Conservation (phyloP, 92 coral and sea anemone genomes). For the Isaurus tuberculatus region DNA sequence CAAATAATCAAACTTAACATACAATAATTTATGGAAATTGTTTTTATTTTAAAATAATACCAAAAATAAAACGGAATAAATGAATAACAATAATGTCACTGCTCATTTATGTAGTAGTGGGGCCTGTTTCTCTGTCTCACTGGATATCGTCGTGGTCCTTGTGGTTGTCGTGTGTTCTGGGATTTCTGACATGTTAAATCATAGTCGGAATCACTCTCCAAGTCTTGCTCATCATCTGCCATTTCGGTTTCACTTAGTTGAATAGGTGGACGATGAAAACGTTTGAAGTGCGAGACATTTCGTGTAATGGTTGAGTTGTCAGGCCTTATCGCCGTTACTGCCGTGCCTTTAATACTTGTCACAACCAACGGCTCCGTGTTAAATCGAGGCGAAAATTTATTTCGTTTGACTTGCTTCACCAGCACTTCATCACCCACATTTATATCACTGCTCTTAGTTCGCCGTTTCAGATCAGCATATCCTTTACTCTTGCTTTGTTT, state of each 20-base stretch:
- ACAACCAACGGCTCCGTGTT: constrained; percentile 21
- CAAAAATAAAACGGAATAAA: background rate
- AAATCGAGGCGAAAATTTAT: constrained; percentile 11
- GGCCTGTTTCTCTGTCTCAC: too few relatives aligned
- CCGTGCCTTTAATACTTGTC: too few relatives aligned
- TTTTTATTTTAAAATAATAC: background rate
- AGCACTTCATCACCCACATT: constrained; percentile 16
- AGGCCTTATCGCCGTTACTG: background rate
- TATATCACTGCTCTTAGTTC: constrained; percentile 10
- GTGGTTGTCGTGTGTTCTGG: too few relatives aligned
- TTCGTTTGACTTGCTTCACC: background rate
- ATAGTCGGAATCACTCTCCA: too few relatives aligned
- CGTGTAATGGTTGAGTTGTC: constrained; percentile 6
- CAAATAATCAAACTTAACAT: background rate
- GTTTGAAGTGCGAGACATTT: too few relatives aligned
- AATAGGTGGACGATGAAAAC: too few relatives aligned
- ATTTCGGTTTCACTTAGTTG: constrained; percentile 24
- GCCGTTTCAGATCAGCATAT: constrained; percentile 14
- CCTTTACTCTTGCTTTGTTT: constrained; percentile 9
- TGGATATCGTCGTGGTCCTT: background rate
- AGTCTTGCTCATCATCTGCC: constrained; percentile 21
- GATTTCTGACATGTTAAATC: too few relatives aligned
- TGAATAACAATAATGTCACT: constrained; percentile 1
- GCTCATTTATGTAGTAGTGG: constrained; percentile 2
- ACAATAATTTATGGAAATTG: background rate